Conservation (phyloP, 2,797 vertebrate genomes). For the Cetoscarus ocellatus region DNA sequence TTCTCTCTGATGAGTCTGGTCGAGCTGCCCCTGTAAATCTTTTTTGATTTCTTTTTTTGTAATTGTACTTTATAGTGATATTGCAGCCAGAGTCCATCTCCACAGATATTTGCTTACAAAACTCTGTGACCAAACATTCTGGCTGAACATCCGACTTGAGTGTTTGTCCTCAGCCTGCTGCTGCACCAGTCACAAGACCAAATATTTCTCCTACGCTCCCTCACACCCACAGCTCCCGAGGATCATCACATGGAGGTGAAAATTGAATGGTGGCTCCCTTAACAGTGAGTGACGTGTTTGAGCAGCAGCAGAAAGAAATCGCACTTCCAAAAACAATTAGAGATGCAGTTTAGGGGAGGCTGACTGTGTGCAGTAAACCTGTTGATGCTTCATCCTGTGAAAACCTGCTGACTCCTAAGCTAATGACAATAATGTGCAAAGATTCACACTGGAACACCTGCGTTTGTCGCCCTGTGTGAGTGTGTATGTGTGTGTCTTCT, state of each 20-base stretch:
- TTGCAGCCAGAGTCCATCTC: not conserved
- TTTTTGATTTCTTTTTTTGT: too few species aligned
- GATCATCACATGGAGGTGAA: slow-evolving; percentile 70
- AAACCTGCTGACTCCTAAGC: slow-evolving; percentile 63
- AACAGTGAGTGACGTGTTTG: slow-evolving; percentile 59
- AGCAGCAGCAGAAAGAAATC: slow-evolving; percentile 42
- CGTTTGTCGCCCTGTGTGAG: slow-evolving; percentile 13
- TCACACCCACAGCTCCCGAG: slow-evolving; percentile 50
- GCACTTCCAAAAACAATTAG: slow-evolving; percentile 36
- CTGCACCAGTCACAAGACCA: slow-evolving; percentile 21
- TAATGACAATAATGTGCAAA: slow-evolving; percentile 64
- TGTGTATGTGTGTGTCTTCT: slow-evolving; percentile 23
- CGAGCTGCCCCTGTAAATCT: too few species aligned
- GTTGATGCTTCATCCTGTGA: slow-evolving; percentile 50
- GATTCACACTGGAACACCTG: slow-evolving; percentile 33
- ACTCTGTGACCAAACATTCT: slow-evolving; percentile 15
- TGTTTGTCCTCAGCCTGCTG: slow-evolving; percentile 15
- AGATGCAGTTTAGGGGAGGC: slow-evolving; percentile 20
- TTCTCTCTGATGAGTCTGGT: too few species aligned
- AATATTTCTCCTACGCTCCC: slow-evolving; percentile 34
- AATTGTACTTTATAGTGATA: too few species aligned
- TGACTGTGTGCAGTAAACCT: slow-evolving; percentile 26
- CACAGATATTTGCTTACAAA: slow-evolving; percentile 7
- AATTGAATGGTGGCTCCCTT: slow-evolving; percentile 80
- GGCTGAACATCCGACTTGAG: not conserved